phyloP scores from a whole-genome alignment of 2,888 invertebrate genomes.

The Xylocampa areola region DNA sequence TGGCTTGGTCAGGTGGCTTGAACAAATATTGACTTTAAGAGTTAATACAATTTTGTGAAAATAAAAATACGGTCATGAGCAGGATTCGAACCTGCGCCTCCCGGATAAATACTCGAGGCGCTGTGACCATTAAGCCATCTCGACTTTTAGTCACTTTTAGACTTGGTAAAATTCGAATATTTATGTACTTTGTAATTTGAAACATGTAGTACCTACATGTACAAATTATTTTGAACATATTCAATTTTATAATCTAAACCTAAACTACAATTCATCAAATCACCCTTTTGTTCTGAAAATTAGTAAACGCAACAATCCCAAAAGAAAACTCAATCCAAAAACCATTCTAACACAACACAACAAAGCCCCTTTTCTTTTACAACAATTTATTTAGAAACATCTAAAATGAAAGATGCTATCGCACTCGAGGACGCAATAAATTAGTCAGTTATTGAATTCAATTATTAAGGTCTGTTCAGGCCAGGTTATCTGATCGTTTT shows the following conservation, averaged over 20 bases:
- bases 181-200: no score
- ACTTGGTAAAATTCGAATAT: no score
- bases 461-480: slow-evolving; percentile 68
- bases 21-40: no score
- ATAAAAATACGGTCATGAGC: no score
- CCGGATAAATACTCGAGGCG: no score
- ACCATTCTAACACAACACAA: not conserved
- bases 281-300: slow-evolving; percentile 6
- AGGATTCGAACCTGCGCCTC: no score
- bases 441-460: slow-evolving; percentile 77
- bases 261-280: slow-evolving; percentile 17
- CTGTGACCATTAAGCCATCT: no score
- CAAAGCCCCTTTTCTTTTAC: slow-evolving; percentile 38
- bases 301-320: slow-evolving; percentile 5
- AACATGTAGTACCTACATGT: not conserved
- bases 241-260: slow-evolving; percentile 17
- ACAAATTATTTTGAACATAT: not conserved
- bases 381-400: slow-evolving; percentile 19
- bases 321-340: not conserved
- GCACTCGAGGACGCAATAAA: slow-evolving; percentile 73
- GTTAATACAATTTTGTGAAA: no score
- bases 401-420: slow-evolving; percentile 71
- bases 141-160: no score
- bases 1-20: no score
- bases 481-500: slow-evolving; percentile 51